Base-by-base conservation (phyloP, 1,140 invertebrate species). In the Drosophila trapezifrons region DNA sequence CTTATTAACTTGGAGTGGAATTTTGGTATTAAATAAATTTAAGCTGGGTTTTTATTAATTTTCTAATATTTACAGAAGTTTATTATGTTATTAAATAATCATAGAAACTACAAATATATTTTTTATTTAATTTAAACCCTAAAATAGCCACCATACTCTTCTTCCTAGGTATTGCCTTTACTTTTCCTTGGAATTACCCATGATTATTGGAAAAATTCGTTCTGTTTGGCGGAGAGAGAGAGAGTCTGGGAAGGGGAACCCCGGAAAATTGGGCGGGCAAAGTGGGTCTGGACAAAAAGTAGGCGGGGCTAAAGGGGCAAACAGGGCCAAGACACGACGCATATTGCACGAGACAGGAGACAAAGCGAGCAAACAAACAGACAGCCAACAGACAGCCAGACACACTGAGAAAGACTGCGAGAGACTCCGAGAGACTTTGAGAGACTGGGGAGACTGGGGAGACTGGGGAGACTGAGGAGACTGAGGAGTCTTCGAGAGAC, bases 321-420 rank as follows among this genome's bases (percentile, higher is more conserved):
- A 20, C 10, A 49, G 38, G 45, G 54, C 75, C 74, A 58, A 85
- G 82, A 85, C 82, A 86, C 74, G 51, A 67, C 70, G 78, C 82
- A 85, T 85, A 86, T 85, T 86, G 82, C 78, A 78, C 75, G 51
- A 82, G 78, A 67, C 71, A 71, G 47, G 63, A 62, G 77, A 85
- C 82, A 85, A 81, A 81, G 82, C 74, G 69, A 58, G 62, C 58
- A 71, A 75, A 64, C 78, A 81, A 62, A 72, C 54, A 66, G 76
- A 65, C 75, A 78, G 51, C 76, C 56, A 62, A 78, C 76, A 78
- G 77, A 78, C 76, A 63, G 59, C 13, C 52, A 72, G 52, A 57
- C 38, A 75, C 59, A 49, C 43, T 49, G 70, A 45, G 40, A 49
- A 49, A 58, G 55, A 65, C 38, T 25, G 15, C 57, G n/a, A 63